Evolutionary conservation across 2,888 invertebrate genomes (phyloP).

Genomic region (Microctonus hyperodae): DNA sequence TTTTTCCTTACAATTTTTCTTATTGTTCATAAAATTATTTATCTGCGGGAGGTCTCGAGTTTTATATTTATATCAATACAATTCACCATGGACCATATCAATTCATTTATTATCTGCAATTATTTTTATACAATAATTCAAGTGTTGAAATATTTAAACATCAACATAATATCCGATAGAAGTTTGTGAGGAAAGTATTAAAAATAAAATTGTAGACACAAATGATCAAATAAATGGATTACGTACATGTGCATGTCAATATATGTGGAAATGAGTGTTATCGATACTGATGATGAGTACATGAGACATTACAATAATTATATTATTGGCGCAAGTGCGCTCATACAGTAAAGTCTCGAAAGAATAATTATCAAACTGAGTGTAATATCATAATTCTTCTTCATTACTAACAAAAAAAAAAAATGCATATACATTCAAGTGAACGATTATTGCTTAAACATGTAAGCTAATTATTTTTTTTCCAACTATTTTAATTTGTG

Average conservation of each 20-base stretch:
- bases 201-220: slow-evolving; percentile 2
- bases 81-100: too few species aligned
- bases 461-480: background rate
- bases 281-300: background rate
- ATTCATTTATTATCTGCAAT: too few species aligned
- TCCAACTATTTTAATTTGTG: too few species aligned
- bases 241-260: background rate
- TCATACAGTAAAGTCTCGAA: background rate
- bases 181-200: background rate
- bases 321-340: slow-evolving; percentile 22
- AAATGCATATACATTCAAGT: background rate
- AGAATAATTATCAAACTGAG: background rate
- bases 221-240: slow-evolving; percentile 1
- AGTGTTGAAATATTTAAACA: too few species aligned
- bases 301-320: background rate
- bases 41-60: background rate
- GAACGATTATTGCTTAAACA: background rate
- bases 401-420: background rate
- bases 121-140: background rate
- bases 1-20: background rate
- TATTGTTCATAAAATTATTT: background rate
- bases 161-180: background rate
- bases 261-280: background rate
- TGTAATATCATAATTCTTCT: background rate
- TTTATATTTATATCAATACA: background rate